Base-by-base conservation (phyloP, 2,888 invertebrate genomes). In the Apodemia mormo region DNA sequence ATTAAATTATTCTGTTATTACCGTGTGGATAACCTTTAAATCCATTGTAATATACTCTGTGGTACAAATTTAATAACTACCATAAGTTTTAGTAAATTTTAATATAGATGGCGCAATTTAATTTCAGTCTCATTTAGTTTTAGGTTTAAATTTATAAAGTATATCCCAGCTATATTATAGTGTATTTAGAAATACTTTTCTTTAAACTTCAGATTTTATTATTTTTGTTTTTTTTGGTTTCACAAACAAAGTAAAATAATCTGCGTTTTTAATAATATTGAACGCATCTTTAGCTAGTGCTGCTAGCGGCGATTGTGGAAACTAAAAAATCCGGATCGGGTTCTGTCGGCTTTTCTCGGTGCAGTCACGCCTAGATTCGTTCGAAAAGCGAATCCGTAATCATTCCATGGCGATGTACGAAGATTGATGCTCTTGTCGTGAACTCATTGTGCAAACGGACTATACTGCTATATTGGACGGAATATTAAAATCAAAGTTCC, bases 311-410 rank as follows among this genome's bases (percentile, higher is more conserved):
- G 73, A 71, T 61, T 69, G 71, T 70, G 40, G 14, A 71, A 72
- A 81, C 71, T 74, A 78, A 70, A 73, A 72, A 49, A 8, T 10
- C 70, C 54, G 76, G 78, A 80, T 90, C 91, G 90, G 88, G 70
- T 69, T 75, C 75, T 74, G 80, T 93, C 92, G 92, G 90, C 75
- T 83, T 78, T 82, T 78, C 78, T 92, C 92, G 92, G 86, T 77
- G 80, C 87, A 92, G 92, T 92, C 92, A 92, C 92, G 92, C 92
- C 92, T 92, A 92, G 90, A 92, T 91, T 90, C 89, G 92, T 91
- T 91, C 90, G 87, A 88, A 90, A 92, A 92, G 89, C 89, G 92
- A 92, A 92, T 89, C 88, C 82, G 82, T 86, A 86, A 80, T 92
- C 92, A 92, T 92, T 93, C 89, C 90, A 90, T 88, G 90, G 89